Evolutionary conservation across 2,113 vertebrate species (phyloP).

Genomic region (Potamarius usumacintae): DNA sequence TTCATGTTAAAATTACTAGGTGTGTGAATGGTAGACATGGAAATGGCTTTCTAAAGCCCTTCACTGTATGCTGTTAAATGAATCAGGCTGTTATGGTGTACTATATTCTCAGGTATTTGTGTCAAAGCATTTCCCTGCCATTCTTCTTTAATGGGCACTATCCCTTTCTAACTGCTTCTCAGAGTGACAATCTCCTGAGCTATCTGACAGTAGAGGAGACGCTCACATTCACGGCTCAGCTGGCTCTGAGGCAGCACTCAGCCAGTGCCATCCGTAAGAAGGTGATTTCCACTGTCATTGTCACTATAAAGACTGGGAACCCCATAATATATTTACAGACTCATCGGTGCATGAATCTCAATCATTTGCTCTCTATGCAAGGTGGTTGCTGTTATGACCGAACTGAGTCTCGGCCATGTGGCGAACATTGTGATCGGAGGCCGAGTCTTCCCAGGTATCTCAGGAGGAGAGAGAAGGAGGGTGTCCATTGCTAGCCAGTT

Average conservation of each 20-base stretch:
- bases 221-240: conserved; percentile 83
- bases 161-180: conserved; percentile 28
- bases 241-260: conserved; percentile 77
- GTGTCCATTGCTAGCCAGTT: conserved; percentile 92
- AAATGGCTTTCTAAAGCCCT: conserved; percentile 7
- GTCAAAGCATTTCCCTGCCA: conserved; percentile 8
- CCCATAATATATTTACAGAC: not conserved
- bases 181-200: conserved; percentile 87
- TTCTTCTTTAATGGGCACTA: conserved; percentile 31
- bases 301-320: not conserved
- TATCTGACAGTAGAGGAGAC: conserved; percentile 90
- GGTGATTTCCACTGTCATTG: conserved; percentile 65
- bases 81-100: conserved; percentile 12
- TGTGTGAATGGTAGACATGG: conserved; percentile 2
- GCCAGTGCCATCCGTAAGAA: conserved; percentile 75
- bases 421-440: conserved; percentile 86
- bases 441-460: conserved; percentile 80
- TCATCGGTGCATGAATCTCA: conserved; percentile 2
- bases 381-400: conserved; percentile 85
- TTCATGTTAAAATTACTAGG: not conserved
- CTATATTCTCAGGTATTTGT: not conserved
- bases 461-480: conserved; percentile 85
- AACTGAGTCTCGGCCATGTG: conserved; percentile 86
- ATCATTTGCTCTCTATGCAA: conserved; percentile 58
- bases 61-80: not conserved